These are phyloP conservation scores for Macrotis lagotis DNA, from an alignment of 2,113 vertebrate species.

Conservation along the genomic window DNA sequence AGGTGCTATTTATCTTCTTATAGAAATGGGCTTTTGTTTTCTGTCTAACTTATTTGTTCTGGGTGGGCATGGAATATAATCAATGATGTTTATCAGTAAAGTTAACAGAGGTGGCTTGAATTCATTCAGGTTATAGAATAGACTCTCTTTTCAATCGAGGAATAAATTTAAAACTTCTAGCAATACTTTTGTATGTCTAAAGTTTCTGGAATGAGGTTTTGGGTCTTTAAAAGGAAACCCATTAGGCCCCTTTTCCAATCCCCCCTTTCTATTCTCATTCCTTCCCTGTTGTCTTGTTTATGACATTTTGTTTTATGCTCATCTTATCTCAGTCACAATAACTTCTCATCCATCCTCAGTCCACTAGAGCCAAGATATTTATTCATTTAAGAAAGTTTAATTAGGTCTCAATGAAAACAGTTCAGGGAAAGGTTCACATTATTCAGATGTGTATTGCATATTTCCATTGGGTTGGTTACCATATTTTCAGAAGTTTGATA, in stretches of 20 bases:
- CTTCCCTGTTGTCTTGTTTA: neutral
- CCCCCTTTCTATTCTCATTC: neutral
- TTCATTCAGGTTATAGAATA: constrained; percentile 5
- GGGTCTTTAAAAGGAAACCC: neutral
- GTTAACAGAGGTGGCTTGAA: constrained; percentile 55
- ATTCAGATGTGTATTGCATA: neutral
- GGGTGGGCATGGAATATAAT: constrained; percentile 23
- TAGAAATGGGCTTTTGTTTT: constrained; percentile 68
- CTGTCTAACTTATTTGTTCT: constrained; percentile 56
- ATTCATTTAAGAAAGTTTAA: neutral
- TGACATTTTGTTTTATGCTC: neutral
- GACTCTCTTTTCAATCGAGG: constrained; percentile 1
- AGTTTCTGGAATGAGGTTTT: neutral
- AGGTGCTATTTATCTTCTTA: constrained; percentile 67
- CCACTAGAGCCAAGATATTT: neutral
- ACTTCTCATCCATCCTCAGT: neutral
- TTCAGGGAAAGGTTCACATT: neutral
- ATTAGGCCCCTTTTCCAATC: constrained; percentile 36
- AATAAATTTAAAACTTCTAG: neutral
- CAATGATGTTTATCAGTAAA: constrained; percentile 49
- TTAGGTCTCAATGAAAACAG: neutral
- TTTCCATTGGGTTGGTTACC: neutral
- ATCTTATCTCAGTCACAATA: neutral
- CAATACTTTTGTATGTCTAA: neutral
- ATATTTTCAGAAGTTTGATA: too few species aligned